A percentile compares a stretch with the other conserved stretches of the same genome.
These are phyloP conservation scores for Mola mola DNA, from an alignment of 2,113 vertebrate genomes.

Conservation along the genomic window DNA sequence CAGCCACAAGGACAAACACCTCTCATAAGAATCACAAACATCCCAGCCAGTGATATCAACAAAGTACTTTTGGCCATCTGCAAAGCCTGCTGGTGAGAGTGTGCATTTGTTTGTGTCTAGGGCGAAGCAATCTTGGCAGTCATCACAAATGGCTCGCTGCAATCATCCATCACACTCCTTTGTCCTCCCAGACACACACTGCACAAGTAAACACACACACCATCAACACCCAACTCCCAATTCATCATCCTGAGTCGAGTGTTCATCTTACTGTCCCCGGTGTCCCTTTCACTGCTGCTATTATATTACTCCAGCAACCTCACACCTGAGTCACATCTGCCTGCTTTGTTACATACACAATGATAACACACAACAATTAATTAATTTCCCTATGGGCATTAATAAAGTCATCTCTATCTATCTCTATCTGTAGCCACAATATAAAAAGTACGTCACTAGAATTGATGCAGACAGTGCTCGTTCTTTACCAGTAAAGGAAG, in stretches of 20 bases:
- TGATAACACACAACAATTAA: background rate
- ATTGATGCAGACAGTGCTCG: too few species aligned
- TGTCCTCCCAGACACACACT: slow-evolving; percentile 44
- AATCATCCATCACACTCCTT: slow-evolving; percentile 55
- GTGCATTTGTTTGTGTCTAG: slow-evolving; percentile 12
- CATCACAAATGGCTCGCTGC: slow-evolving; percentile 29
- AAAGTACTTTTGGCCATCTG: slow-evolving; percentile 34
- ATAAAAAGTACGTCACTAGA: too few species aligned
- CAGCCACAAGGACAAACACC: slow-evolving; percentile 31
- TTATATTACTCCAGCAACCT: slow-evolving; percentile 7
- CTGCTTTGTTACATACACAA: background rate
- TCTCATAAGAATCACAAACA: slow-evolving; percentile 29
- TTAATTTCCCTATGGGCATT: too few species aligned
- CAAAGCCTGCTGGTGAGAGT: slow-evolving; percentile 14
- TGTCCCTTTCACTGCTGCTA: slow-evolving; percentile 6
- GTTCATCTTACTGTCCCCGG: slow-evolving; percentile 24
- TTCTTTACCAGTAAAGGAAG: too few species aligned
- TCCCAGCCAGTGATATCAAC: slow-evolving; percentile 15
- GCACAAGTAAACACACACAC: slow-evolving; percentile 17
- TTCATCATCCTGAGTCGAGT: slow-evolving; percentile 52
- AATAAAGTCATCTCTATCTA: too few species aligned
- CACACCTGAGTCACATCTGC: slow-evolving; percentile 31
- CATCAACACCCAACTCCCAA: slow-evolving; percentile 12
- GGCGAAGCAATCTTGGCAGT: slow-evolving; percentile 40
- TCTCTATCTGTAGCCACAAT: too few species aligned